Evolutionary conservation across 1,140 invertebrate genomes (phyloP).

Genomic region (Neotoxoptera formosana): DNA sequence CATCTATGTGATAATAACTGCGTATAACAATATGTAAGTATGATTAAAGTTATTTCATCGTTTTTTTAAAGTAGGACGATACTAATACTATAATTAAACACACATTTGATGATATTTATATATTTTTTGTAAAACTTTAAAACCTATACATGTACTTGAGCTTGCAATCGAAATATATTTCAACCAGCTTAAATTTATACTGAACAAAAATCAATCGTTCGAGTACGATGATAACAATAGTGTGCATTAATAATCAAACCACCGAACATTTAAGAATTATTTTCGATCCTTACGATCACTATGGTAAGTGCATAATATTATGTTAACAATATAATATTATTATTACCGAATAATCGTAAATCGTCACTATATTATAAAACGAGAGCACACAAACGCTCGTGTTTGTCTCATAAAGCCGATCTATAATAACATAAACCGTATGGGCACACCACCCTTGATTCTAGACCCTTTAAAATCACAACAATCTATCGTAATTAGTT

Average conservation of each 20-base stretch:
- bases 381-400: not conserved
- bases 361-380: not conserved
- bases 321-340: not conserved
- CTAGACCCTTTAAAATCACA: not conserved
- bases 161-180: no score
- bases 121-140: no score
- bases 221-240: no score
- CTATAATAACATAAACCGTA: not conserved
- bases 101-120: no score
- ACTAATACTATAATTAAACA: no score
- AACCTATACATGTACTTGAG: no score
- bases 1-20: no score
- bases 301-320: not conserved
- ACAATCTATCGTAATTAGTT: not conserved
- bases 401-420: not conserved
- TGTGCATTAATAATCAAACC: no score
- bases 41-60: no score
- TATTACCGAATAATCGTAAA: not conserved
- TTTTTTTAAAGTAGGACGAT: no score
- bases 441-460: not conserved
- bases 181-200: not conserved
- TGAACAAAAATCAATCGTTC: no score
- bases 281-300: not conserved
- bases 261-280: not conserved
- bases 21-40: no score